Evolutionary conservation across 2,797 vertebrate species (phyloP), one percentile per base, ranked within the genome.

Genomic region (Molothrus ater): DNA sequence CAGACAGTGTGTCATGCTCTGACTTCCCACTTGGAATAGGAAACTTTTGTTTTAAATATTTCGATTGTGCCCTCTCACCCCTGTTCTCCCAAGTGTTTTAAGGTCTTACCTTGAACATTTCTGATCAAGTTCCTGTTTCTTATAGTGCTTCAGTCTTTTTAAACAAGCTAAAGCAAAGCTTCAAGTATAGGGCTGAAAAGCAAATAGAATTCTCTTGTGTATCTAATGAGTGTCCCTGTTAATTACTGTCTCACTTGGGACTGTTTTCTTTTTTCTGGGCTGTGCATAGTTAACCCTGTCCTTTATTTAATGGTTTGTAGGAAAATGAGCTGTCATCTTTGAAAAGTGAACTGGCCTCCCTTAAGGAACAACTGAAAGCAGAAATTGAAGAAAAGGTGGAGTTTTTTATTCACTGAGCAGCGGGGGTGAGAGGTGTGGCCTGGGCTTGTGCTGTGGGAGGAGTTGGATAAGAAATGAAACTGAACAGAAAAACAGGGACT

Each of bases 311-410:
- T n/a, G n/a, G n/a, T n/a, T 93, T 95, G 94, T 86, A 99, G 99
- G 98, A 98, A 86, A 91, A 86, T 74, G 98, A 99, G 73, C 74
- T 99, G 9, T 97, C 96, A 9, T 96, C 96, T 88, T 93, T 98
- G 56, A 98, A 97, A 95, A 94, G 71, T 19, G 98, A 99, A 95
- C 97, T 98, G 94, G 95, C 91, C 7, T 94, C 96, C 78, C 93
- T 99, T 78, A 98, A 98, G 93, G 97, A 98, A 74, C 96, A 99
- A 69, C 97, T 99, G 96, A 97, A 98, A 94, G 94, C 90, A 86
- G 97, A 98, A 97, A 98, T 69, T 73, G 96, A 96, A 97, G 97
- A 98, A 84, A 99, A 98, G 97, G 99, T 99, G 64, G 5, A 36
- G 14, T 36, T 36, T 73, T 66, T 60, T 26, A 32, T 31, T 53